A percentile compares a stretch with the other conserved stretches of the same genome.
These are phyloP conservation scores for Sebastes minor DNA, from an alignment of 2,797 vertebrate genomes.

Conservation along the genomic window DNA sequence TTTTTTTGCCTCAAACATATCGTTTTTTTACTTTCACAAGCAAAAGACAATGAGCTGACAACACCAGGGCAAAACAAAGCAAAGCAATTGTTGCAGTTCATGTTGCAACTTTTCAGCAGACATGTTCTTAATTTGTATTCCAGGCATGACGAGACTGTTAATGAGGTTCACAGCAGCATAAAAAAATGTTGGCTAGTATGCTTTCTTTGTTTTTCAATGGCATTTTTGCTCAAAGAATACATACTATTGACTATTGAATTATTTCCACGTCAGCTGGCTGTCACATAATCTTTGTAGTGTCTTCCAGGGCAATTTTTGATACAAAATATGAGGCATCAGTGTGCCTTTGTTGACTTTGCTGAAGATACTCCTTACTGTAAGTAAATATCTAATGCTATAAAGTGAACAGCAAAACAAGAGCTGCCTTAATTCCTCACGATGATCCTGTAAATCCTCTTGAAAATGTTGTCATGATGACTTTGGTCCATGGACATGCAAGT, in stretches of 20 bases:
- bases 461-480: background rate
- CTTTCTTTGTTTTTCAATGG: slow-evolving; percentile 2
- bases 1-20: background rate
- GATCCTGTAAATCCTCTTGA: background rate
- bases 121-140: slow-evolving; percentile 47
- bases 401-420: slow-evolving; percentile 3
- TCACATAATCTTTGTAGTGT: background rate
- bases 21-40: background rate
- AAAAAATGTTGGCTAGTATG: background rate
- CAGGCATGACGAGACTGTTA: slow-evolving; percentile 24
- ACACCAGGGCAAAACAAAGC: background rate
- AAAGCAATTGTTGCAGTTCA: slow-evolving; percentile 14
- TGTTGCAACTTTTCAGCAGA: slow-evolving; percentile 34
- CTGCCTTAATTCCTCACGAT: background rate
- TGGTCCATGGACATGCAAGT: background rate
- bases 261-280: slow-evolving; percentile 1
- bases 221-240: background rate
- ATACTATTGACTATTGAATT: background rate
- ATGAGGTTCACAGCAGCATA: slow-evolving; percentile 20
- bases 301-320: background rate
- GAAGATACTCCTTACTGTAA: background rate
- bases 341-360: background rate
- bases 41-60: background rate
- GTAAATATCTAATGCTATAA: background rate
- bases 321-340: background rate